These are phyloP conservation scores for Rhea americana DNA, from an alignment of 2,113 vertebrate species.

Conservation along the genomic window DNA sequence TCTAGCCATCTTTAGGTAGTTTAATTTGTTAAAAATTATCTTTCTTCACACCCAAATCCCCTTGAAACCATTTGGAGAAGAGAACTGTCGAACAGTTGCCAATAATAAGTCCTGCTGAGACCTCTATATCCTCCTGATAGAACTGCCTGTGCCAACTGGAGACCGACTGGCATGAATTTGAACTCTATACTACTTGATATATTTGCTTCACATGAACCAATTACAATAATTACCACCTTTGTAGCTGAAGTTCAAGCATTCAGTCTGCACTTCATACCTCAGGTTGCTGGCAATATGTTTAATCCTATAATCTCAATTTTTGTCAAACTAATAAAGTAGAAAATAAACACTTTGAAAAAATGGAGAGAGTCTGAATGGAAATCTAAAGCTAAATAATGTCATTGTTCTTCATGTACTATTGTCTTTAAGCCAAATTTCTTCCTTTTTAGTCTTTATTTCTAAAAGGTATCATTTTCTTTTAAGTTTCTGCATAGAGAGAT, in stretches of 20 bases:
- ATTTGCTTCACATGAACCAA: conserved; percentile 53
- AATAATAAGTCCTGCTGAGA: conserved; percentile 64
- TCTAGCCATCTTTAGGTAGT: conserved; percentile 64
- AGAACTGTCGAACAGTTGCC: conserved; percentile 60
- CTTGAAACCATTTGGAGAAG: conserved; percentile 63
- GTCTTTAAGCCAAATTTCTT: background rate
- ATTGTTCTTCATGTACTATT: background rate
- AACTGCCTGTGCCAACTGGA: conserved; percentile 54
- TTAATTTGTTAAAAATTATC: conserved; percentile 69
- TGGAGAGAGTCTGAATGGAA: background rate
- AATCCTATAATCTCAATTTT: conserved; percentile 43
- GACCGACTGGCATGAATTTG: conserved; percentile 58
- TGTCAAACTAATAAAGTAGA: conserved; percentile 33
- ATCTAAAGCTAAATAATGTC: background rate
- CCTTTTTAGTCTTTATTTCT: background rate
- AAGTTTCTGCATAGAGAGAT: background rate
- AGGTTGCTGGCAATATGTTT: conserved; percentile 40
- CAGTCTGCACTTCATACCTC: conserved; percentile 18
- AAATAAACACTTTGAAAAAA: conserved; percentile 19
- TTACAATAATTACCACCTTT: conserved; percentile 64
- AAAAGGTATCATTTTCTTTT: background rate
- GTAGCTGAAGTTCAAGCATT: conserved; percentile 29
- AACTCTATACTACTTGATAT: conserved; percentile 41
- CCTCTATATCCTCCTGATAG: conserved; percentile 57
- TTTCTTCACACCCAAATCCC: conserved; percentile 55